Percentiles rank a stretch among this genome's conserved stretches.
phyloP scores from a whole-genome alignment of 2,797 vertebrate genomes.

The Lepidocolaptes lacrymiger region DNA sequence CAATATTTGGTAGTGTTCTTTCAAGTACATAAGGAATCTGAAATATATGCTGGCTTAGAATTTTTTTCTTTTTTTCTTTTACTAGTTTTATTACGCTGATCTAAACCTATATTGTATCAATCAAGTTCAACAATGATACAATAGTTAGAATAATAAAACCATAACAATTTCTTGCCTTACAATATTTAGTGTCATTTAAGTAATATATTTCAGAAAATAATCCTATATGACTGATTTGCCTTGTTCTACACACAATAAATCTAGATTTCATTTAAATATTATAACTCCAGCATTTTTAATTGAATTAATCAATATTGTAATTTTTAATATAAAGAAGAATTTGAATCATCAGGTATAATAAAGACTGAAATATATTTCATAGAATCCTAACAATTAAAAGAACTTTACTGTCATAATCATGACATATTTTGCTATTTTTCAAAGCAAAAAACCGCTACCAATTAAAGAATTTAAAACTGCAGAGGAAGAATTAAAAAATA shows the following conservation, averaged over 20 bases:
- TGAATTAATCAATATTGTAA: neutral
- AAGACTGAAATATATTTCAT: neutral
- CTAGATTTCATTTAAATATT: neutral
- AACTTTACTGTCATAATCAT: neutral
- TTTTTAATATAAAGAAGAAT: neutral
- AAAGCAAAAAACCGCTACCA: neutral
- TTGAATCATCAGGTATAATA: neutral
- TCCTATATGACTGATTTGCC: neutral
- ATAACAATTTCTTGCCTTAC: neutral
- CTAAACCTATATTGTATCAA: neutral
- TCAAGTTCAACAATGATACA: neutral
- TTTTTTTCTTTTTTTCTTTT: neutral
- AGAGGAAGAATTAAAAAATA: neutral
- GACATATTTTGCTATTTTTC: neutral
- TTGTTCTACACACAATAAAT: neutral
- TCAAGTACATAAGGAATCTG: neutral
- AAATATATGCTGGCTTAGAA: neutral
- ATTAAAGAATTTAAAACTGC: neutral
- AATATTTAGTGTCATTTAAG: neutral
- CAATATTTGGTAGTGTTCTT: neutral
- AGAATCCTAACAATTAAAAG: neutral
- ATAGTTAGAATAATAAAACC: neutral
- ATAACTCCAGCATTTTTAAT: neutral
- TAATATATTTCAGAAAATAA: neutral
- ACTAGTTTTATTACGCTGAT: neutral